phyloP scores from a whole-genome alignment of 1,140 invertebrate species.

The Andricus grossulariae region DNA sequence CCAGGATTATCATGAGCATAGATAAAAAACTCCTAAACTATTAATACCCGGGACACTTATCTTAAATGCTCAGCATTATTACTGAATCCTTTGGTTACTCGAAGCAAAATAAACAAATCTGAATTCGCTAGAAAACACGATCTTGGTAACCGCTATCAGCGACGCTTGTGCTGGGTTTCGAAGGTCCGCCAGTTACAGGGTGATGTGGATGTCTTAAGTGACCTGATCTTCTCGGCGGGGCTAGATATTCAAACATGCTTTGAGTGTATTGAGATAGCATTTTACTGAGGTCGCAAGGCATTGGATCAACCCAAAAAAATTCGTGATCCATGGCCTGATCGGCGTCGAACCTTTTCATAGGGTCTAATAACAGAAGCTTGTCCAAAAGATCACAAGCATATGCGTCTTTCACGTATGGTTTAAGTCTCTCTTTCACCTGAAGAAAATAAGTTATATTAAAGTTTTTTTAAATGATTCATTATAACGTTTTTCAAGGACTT shows the following conservation, averaged over 20 bases:
- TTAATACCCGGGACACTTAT: not conserved
- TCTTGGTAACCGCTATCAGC: conserved; percentile 85
- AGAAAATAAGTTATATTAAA: conserved; percentile 33
- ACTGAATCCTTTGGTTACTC: not conserved
- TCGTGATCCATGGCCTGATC: conserved; percentile 97
- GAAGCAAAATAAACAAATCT: not conserved
- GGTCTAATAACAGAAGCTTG: conserved; percentile 93
- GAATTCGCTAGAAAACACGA: conserved; percentile 80
- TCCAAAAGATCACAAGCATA: conserved; percentile 96
- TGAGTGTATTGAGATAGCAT: conserved; percentile 96
- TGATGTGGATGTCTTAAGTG: conserved; percentile 84
- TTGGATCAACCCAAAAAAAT: conserved; percentile 98
- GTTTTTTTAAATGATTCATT: too few relatives aligned
- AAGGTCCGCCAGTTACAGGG: conserved; percentile 72
- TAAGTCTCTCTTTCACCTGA: conserved; percentile 90
- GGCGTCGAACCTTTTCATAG: conserved; percentile 91
- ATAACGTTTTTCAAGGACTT: too few relatives aligned
- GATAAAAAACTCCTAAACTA: too few relatives aligned
- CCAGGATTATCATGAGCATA: too few relatives aligned
- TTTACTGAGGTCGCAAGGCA: conserved; percentile 92
- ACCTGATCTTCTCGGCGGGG: conserved; percentile 84
- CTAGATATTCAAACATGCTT: conserved; percentile 97
- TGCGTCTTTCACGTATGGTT: conserved; percentile 94
- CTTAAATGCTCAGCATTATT: conserved; percentile 10
- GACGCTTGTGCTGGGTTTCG: conserved; percentile 76